Evolutionary conservation across 2,797 vertebrate genomes (phyloP).

Genomic region (Thalassophryne amazonica): DNA sequence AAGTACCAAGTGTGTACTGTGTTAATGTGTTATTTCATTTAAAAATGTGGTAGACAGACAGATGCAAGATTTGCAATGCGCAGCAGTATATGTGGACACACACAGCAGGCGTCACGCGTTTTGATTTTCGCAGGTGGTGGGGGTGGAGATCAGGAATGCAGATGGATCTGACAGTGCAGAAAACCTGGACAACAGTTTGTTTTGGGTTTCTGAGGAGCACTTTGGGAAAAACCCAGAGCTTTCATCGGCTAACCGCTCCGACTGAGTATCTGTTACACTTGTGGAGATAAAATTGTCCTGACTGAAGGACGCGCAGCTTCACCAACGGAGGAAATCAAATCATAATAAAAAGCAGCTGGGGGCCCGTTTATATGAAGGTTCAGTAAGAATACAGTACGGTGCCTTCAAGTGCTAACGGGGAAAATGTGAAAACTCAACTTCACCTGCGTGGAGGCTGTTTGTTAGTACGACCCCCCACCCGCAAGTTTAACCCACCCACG

Average conservation of each 20-base stretch:
- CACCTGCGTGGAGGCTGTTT: too few relatives aligned
- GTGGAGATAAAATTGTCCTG: slow-evolving; percentile 18
- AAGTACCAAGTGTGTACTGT: too few relatives aligned
- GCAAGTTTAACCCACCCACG: slow-evolving; percentile 41
- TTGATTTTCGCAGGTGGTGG: too few relatives aligned
- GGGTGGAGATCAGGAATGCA: neutral
- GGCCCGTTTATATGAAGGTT: slow-evolving; percentile 3
- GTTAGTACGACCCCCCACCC: too few relatives aligned
- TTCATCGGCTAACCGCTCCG: slow-evolving; percentile 44
- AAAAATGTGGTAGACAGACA: too few relatives aligned
- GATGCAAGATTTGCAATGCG: too few relatives aligned
- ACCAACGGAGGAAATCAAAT: too few relatives aligned
- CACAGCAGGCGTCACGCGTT: too few relatives aligned
- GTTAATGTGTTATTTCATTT: too few relatives aligned
- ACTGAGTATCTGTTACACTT: slow-evolving; percentile 29
- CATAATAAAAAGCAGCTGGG: slow-evolving; percentile 1
- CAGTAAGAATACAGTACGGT: neutral
- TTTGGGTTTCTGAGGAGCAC: slow-evolving; percentile 31
- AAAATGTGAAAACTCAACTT: too few relatives aligned
- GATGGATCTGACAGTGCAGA: slow-evolving; percentile 20
- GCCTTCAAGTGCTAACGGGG: neutral
- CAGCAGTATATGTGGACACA: too few relatives aligned
- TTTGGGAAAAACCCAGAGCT: slow-evolving; percentile 60
- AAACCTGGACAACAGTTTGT: slow-evolving; percentile 52
- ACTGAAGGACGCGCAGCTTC: slow-evolving; percentile 9